phyloP scores from a whole-genome alignment of 1,140 invertebrate genomes.

The Proctacanthus coquilletti region DNA sequence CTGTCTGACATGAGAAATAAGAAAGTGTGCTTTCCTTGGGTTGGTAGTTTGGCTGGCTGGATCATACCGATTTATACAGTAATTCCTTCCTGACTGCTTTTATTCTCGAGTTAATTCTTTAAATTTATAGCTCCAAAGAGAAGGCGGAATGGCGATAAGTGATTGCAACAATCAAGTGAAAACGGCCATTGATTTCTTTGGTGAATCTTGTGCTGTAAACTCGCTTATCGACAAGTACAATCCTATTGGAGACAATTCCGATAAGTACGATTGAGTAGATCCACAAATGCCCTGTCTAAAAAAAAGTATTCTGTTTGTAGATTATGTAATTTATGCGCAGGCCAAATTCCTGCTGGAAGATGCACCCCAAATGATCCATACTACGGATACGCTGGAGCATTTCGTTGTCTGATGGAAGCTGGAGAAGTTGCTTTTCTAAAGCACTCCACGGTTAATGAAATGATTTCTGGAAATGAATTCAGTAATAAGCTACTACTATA shows the following conservation, averaged over 20 bases:
- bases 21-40: slow-evolving; percentile 78
- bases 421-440: slow-evolving; percentile 88
- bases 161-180: slow-evolving; percentile 96
- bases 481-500: slow-evolving; percentile 27
- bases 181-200: slow-evolving; percentile 78
- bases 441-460: slow-evolving; percentile 67
- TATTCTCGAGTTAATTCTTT: slow-evolving; percentile 6
- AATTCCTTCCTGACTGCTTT: slow-evolving; percentile 4
- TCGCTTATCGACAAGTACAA: slow-evolving; percentile 85
- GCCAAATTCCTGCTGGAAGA: slow-evolving; percentile 53
- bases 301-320: slow-evolving; percentile 14
- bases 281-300: not conserved
- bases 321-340: slow-evolving; percentile 73
- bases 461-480: slow-evolving; percentile 42
- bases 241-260: slow-evolving; percentile 70
- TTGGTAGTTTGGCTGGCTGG: slow-evolving; percentile 86
- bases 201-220: slow-evolving; percentile 83
- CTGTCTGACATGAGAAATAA: slow-evolving; percentile 55
- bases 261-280: slow-evolving; percentile 33
- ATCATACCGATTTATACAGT: slow-evolving; percentile 73
- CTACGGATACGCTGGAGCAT: slow-evolving; percentile 78
- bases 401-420: slow-evolving; percentile 68
- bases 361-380: slow-evolving; percentile 82
- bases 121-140: slow-evolving; percentile 54
- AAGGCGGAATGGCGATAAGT: slow-evolving; percentile 62